Base-by-base conservation (phyloP, 2,113 vertebrate species). In the Sphaerodactylus townsendi region DNA sequence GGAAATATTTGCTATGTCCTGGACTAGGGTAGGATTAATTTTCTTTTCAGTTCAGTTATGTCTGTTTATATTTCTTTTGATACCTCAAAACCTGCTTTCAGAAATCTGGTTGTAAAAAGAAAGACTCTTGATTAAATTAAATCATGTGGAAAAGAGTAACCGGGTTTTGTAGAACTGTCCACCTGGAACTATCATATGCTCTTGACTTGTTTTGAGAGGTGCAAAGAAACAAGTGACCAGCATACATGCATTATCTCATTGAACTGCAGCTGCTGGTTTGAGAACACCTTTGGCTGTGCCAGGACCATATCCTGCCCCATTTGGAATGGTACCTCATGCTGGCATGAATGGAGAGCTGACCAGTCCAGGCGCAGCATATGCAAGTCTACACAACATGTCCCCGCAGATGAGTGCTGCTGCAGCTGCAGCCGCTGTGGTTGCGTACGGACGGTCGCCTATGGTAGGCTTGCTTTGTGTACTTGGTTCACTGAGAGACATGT, bases 331-430 rank as follows among this genome's bases (percentile, higher is more conserved):
- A 84, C 97, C 98, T 82, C 98, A 99, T 7, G 95, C 97, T 2
- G 97, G 97, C 86, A 97, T 98, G 96, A 98, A 99, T 0, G 98
- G 98, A 37, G 98, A 99, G 50, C 91, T 99, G 88, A 97, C 97
- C 85, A 97, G 97, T 84, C 98, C 98, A 19, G 97, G 98, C 1
- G 97, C 98, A 11, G 97, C 98, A 35, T 98, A 98, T 25, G 98
- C 98, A 77, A 97, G 98, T 76, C 95, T 99, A 4, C 98, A 98
- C 95, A 98, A 97, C 95, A 98, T 99, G 97, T 98, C 98, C n/a
- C 98, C 98, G 19, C 98, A 99, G 94, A 98, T 98, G 98, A 99
- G 98, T 35, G 98, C 97, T 3, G 98, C 98, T 0, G 98, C 97
- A 0, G 97, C 97, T 0, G 97, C 97, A 0, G 98, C 97, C 0